Percentiles rank a stretch among this genome's conserved stretches.
Evolutionary conservation across 2,113 vertebrate species (phyloP).

Genomic region (Plecotus auritus): DNA sequence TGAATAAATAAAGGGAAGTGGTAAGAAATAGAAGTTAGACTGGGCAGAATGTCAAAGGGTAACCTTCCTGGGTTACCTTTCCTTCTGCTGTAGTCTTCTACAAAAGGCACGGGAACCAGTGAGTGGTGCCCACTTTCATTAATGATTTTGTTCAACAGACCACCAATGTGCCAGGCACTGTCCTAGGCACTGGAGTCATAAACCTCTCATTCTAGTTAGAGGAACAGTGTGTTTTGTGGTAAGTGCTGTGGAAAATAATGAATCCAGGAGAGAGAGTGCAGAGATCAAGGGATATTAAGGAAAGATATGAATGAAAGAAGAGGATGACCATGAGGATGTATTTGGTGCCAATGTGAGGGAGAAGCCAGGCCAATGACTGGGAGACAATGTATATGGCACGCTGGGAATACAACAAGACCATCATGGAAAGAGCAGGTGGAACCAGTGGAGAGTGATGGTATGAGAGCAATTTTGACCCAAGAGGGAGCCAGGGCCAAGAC

Average conservation of each 20-base stretch:
- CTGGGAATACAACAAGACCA: neutral
- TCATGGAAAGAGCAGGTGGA: neutral
- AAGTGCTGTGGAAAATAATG: neutral
- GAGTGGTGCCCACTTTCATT: neutral
- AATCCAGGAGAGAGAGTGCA: neutral
- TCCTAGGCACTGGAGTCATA: neutral
- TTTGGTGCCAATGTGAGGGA: neutral
- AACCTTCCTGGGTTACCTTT: neutral
- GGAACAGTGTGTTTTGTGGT: neutral
- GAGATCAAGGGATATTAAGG: neutral
- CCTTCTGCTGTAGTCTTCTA: neutral
- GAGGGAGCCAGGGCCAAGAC: neutral
- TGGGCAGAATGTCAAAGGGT: neutral
- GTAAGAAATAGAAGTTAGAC: neutral
- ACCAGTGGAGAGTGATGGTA: too few species aligned
- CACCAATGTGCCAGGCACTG: neutral
- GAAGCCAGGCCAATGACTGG: neutral
- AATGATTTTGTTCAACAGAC: neutral
- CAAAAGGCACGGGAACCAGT: neutral
- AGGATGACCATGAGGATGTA: neutral
- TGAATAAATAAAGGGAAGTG: neutral
- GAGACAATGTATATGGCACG: rapidly evolving
- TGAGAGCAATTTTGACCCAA: neutral
- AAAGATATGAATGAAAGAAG: neutral
- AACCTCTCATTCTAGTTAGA: neutral